Base-by-base conservation (phyloP, 1,140 invertebrate genomes). In the Bombus superbus region DNA sequence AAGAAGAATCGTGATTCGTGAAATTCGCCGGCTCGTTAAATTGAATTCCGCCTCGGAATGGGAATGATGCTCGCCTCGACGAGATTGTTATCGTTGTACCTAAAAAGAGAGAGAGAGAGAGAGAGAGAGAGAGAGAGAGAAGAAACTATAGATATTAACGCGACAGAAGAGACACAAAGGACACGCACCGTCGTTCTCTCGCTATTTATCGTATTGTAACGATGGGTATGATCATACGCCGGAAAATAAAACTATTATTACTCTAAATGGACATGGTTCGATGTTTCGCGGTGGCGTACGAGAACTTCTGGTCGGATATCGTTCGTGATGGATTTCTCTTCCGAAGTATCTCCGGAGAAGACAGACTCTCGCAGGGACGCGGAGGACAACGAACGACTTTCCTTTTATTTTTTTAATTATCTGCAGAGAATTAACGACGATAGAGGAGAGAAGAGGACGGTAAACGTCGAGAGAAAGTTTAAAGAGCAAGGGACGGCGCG, bases 161-260 rank as follows among this genome's bases (percentile, higher is more conserved):
- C 25, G 77, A 82, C 79, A 75, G 28, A 28, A 79, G 64, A 83
- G 73, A 75, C 13, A 22, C 44, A 80, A 69, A 59, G 85, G 83
- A 88, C 75, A 71, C 80, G 84, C 79, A 62, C 72, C 80, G 81
- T 87, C 86, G 87, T 84, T 87, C 78, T 84, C 79, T 83, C 86
- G 62, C 87, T 92, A 92, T 92, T 87, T 90, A 93, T 89, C 92
- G 86, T 89, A 90, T 88, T 86, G 86, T 89, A 91, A 92, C 62
- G 77, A 86, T 86, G 85, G 85, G 78, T 91, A 87, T 86, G 84
- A 84, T 73, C 86, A 83, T 87, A 74, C 88, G 90, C 77, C 78
- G 81, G 79, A 86, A 88, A 91, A 83, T 83, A 84, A 86, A 84
- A 77, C 57, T 83, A 87, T 84, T 87, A 87, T 84, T 87, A 87